A percentile compares a stretch with the other conserved stretches of the same genome.
phyloP scores from a whole-genome alignment of 2,888 invertebrate species.

The Eupeodes latifasciatus region DNA sequence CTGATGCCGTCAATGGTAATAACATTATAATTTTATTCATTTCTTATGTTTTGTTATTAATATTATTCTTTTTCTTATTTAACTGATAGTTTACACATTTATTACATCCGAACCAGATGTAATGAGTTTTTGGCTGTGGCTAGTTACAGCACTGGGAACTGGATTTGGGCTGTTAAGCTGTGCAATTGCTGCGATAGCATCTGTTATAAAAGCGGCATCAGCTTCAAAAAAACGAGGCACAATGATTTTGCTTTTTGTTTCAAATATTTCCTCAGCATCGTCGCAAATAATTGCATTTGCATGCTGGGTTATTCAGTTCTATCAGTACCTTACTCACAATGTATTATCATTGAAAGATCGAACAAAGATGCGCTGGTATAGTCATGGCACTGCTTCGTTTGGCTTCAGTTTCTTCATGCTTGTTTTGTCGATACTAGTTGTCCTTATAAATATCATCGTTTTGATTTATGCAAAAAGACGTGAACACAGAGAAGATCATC shows the following conservation, averaged over 20 bases:
- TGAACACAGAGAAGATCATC: conserved; percentile 80
- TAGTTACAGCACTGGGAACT: conserved; percentile 83
- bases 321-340: conserved; percentile 91
- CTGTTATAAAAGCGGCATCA: conserved; percentile 83
- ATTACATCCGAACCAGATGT: conserved; percentile 81
- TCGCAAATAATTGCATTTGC: conserved; percentile 90
- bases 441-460: conserved; percentile 81
- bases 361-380: conserved; percentile 90
- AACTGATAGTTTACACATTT: conserved; percentile 80
- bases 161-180: conserved; percentile 83
- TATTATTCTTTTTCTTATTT: conserved; percentile 14
- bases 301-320: conserved; percentile 94
- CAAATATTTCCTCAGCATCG: conserved; percentile 86
- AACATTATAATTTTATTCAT: neutral
- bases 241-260: conserved; percentile 82
- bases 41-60: neutral
- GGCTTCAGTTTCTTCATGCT: conserved; percentile 93
- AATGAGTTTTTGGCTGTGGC: conserved; percentile 83
- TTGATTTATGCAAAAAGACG: conserved; percentile 80
- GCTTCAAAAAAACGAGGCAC: conserved; percentile 82
- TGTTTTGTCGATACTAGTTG: conserved; percentile 82
- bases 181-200: conserved; percentile 83
- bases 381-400: conserved; percentile 91
- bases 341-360: conserved; percentile 92
- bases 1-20: conserved; percentile 90